phyloP scores from a whole-genome alignment of 2,888 invertebrate species.

The Schizotus pectinicornis region DNA sequence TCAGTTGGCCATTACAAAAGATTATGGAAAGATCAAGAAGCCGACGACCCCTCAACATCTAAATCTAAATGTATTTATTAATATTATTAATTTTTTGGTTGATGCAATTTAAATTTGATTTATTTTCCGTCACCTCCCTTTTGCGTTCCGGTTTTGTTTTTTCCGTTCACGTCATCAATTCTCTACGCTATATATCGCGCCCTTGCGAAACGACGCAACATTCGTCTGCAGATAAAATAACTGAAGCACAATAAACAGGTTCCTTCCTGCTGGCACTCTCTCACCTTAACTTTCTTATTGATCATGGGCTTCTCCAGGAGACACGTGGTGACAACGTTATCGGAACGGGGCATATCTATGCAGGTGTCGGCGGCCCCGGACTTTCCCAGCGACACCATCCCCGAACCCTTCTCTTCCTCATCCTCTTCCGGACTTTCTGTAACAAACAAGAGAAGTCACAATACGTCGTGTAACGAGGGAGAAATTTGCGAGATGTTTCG shows the following conservation, averaged over 20 bases:
- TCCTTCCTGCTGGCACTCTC: constrained; percentile 33
- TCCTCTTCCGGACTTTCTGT: constrained; percentile 66
- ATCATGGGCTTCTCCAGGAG: constrained; percentile 69
- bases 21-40: no score
- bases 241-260: neutral
- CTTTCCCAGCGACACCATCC: constrained; percentile 54
- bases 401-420: constrained; percentile 59
- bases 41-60: no score
- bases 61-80: no score
- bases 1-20: no score
- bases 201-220: no score
- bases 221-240: neutral
- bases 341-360: constrained; percentile 67
- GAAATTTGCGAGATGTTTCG: constrained; percentile 1
- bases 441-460: constrained; percentile 32
- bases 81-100: no score
- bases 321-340: constrained; percentile 61
- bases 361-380: constrained; percentile 52
- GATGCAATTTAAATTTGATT: no score
- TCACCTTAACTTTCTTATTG: constrained; percentile 79
- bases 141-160: no score
- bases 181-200: no score
- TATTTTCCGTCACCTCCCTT: no score
- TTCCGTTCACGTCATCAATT: no score
- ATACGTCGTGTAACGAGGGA: neutral